Conservation (phyloP, 37 sponge, comb jelly and placozoan species). For the Geodia barretti region DNA sequence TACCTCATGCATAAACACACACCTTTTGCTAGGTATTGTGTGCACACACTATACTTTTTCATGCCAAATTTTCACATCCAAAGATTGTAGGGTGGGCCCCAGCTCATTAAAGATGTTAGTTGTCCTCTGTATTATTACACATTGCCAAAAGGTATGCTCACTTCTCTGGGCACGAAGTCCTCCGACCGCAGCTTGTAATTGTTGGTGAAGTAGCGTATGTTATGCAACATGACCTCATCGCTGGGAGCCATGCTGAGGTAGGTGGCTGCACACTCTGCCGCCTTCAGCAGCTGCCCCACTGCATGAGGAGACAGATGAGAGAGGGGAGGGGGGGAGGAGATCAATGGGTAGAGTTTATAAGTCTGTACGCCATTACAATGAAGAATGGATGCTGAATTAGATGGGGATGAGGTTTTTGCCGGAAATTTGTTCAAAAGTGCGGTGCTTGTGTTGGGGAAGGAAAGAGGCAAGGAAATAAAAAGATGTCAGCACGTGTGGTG, state of each 20-base stretch:
- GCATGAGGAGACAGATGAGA: no score
- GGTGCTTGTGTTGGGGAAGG: no score
- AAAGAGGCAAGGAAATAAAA: no score
- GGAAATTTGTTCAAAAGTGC: no score
- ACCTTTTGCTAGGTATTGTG: neutral
- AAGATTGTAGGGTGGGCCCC: neutral
- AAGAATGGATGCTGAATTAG: neutral
- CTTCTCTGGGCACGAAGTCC: constrained; percentile 53
- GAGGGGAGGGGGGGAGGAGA: no score
- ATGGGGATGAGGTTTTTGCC: no score
- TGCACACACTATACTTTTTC: no score
- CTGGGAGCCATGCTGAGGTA: constrained; percentile 44
- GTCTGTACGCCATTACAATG: neutral
- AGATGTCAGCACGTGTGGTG: no score
- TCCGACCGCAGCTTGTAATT: constrained; percentile 26
- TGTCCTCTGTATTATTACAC: no score
- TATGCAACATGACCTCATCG: constrained; percentile 42
- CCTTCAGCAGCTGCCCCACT: constrained; percentile 51
- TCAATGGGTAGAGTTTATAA: no score
- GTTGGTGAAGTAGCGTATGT: constrained; percentile 40
- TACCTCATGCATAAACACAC: neutral
- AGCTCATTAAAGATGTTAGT: neutral
- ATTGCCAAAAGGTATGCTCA: no score
- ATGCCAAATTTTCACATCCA: neutral
- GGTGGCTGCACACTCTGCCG: constrained; percentile 58